A percentile compares a stretch with the other conserved stretches of the same genome.
These are phyloP conservation scores for Chelonia mydas DNA, from an alignment of 2,797 vertebrate genomes.

Conservation along the genomic window DNA sequence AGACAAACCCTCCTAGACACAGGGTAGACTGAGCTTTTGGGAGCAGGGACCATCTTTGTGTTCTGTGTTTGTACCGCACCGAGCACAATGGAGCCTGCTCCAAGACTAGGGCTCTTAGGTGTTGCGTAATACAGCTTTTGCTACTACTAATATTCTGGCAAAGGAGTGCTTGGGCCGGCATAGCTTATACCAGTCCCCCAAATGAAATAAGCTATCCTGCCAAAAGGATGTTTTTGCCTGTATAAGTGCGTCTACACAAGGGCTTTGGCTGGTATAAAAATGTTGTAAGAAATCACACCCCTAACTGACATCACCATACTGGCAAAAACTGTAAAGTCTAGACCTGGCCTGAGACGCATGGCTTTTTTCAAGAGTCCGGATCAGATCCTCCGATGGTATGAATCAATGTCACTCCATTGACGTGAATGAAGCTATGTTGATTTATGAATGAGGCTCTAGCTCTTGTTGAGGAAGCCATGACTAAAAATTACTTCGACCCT, in stretches of 20 bases:
- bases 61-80: background rate
- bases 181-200: background rate
- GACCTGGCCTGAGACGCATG: background rate
- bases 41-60: background rate
- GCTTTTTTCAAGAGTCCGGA: background rate
- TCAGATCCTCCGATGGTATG: background rate
- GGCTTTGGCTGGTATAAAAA: background rate
- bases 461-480: background rate
- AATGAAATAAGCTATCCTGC: background rate
- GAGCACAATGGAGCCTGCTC: background rate
- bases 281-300: background rate
- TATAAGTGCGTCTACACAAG: background rate
- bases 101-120: background rate
- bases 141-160: background rate
- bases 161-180: background rate
- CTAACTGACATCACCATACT: background rate
- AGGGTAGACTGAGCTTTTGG: background rate
- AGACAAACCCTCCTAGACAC: background rate
- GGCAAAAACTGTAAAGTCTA: background rate
- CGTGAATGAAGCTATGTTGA: background rate
- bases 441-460: background rate
- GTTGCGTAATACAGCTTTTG: background rate
- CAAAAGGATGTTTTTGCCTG: background rate
- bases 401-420: background rate
- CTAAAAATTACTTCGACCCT: background rate